Evolutionary conservation across 2,888 invertebrate species (phyloP).

Genomic region (Caenorhabditis wallacei): DNA sequence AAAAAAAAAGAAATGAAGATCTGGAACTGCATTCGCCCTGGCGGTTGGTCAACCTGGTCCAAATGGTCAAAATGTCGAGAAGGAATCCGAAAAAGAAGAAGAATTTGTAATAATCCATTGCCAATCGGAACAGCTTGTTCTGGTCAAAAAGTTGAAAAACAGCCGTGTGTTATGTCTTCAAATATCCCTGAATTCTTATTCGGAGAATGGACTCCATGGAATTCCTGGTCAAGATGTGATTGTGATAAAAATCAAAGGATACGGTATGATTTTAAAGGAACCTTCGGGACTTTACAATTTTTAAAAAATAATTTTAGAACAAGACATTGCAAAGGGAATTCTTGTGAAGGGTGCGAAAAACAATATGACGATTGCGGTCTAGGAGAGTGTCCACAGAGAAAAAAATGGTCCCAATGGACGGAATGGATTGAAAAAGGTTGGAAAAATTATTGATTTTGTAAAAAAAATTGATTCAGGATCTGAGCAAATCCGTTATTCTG

Average conservation of each 20-base stretch:
- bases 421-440: conserved; percentile 52
- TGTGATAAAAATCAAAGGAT: conserved; percentile 35
- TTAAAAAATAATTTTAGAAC: too few species aligned
- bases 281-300: too few species aligned
- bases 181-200: conserved; percentile 51
- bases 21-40: conserved; percentile 48
- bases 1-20: conserved; percentile 28
- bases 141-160: conserved; percentile 36
- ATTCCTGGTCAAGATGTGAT: conserved; percentile 56
- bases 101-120: conserved; percentile 51
- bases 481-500: conserved; percentile 43
- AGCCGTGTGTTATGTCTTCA: conserved; percentile 14
- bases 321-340: conserved; percentile 49
- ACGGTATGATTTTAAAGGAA: conserved; percentile 14
- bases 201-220: conserved; percentile 57
- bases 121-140: conserved; percentile 34
- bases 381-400: conserved; percentile 37
- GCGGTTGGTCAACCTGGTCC: conserved; percentile 61
- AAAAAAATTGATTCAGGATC: conserved; percentile 11
- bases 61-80: conserved; percentile 64
- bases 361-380: conserved; percentile 26
- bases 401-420: conserved; percentile 59
- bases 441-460: not conserved
- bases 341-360: conserved; percentile 57
- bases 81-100: conserved; percentile 50